Evolutionary conservation across 1,140 invertebrate genomes (phyloP), one percentile per base, ranked within the genome.

Genomic region (Dryas iulia): DNA sequence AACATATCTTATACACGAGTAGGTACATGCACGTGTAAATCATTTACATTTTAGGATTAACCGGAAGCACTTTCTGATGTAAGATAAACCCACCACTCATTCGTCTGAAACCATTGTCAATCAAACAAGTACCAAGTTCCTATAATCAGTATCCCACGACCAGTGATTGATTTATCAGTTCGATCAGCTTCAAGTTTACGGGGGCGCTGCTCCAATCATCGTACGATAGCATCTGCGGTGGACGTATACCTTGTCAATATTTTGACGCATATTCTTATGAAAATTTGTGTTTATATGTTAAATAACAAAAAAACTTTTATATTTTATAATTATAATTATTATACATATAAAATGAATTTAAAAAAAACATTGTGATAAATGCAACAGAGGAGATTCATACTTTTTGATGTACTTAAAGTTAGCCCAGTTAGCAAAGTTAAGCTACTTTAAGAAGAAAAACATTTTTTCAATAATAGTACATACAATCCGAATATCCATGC

Each of bases 81-180:
- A 53, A 63, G 28, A 54, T 64, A 56, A 62, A 28, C 39, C 65
- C 39, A 62, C 28, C 47, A 53, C 11, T 39, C 47, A 39, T 21
- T 47, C 39, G 18, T 47, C 39, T 47, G 7, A 33, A 67, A 59
- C 23, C 52, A 54, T 61, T 68, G 52, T 65, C 53, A 69, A 72
- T 23, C 47, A 52, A 66, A 28, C 30, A 30, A 59, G 35, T 30
- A 56, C 14, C 26, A 67, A 21, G 39, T 47, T 47, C 39, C 54
- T 47, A 67, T 71, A 71, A 70, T 72, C 52, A 69, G 18, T 60
- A 62, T 73, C 71, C 62, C 71, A 66, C 69, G 69, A 53, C 58
- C 39, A 53, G 58, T 84, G 80, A 85, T 85, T 88, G 81, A 88
- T 82, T 85, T 84, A 88, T 88, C 85, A 68, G 67, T 59, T 14